Base-by-base conservation (phyloP, 2,797 vertebrate genomes). In the Bovichtus variegatus region DNA sequence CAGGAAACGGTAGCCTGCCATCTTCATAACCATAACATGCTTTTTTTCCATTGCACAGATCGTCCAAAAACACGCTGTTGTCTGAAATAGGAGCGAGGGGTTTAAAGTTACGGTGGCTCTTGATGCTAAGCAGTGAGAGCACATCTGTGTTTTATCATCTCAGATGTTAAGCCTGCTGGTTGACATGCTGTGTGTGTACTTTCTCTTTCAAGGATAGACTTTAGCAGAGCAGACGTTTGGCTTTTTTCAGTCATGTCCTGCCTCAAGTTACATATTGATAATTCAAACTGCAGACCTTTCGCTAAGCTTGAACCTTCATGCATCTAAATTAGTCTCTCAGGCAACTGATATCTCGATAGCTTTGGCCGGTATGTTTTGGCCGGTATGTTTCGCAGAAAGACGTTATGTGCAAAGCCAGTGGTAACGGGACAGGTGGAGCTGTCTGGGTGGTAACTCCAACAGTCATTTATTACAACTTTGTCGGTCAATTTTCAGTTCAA, bases 121-220 rank as follows among this genome's bases (percentile, higher is more conserved):
- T 86, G 71, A 77, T 82, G 81, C 62, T 84, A 83, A 82, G 87
- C 53, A 61, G 75, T 79, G 60, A 67, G 71, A 87, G 76, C 71
- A 91, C 94, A 94, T 93, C 91, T 94, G 93, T 70, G 80, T 92
- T 91, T 91, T 76, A 94, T 95, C 88, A 91, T 46, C 64, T 71
- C 41, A 50, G 74, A 90, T 82, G 82, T 85, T 58, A 80, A 82
- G 73, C 61, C 50, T n/a, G 40, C 65, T 47, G 75, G 61, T 50
- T 29, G 21, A 78, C 65, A 69, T 40, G 18, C 71, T 76, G 38
- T 51, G 54, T 66, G 64, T 46, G 18, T 43, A n/a, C 57, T 74
- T 55, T 43, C 18, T 51, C 44, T 82, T 66, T 61, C 50, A 81
- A 47, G 4, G 46, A 74, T 54, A 79, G 58, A 50, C 21, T 76